These are phyloP conservation scores for Urosaurus nigricauda DNA, from an alignment of 2,797 vertebrate species.

Conservation along the genomic window DNA sequence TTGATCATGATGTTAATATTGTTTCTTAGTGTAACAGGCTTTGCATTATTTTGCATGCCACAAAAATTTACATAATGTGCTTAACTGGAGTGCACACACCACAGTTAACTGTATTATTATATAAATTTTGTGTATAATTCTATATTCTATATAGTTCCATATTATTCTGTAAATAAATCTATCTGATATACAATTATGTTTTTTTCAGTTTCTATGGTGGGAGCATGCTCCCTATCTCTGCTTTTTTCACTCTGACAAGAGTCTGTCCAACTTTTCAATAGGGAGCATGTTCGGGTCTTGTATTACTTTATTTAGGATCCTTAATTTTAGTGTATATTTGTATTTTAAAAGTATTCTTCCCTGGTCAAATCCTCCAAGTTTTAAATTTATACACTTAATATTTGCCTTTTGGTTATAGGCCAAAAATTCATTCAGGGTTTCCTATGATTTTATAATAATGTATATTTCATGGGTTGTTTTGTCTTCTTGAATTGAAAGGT, in stretches of 20 bases:
- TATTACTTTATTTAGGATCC: neutral
- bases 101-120: too few species aligned
- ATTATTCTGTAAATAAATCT: too few species aligned
- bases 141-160: too few species aligned
- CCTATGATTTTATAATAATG: neutral
- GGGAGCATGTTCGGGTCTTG: neutral
- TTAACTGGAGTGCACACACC: neutral
- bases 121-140: too few species aligned
- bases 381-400: neutral
- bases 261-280: neutral
- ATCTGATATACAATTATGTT: too few species aligned
- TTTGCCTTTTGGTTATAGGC: neutral
- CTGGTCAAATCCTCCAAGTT: neutral
- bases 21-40: neutral
- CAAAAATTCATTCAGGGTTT: neutral
- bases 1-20: neutral
- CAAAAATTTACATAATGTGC: neutral
- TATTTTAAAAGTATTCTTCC: neutral
- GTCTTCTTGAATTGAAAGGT: conserved; percentile 81
- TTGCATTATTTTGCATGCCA: neutral
- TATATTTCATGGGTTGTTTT: conserved; percentile 8
- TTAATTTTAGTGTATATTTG: neutral
- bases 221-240: too few species aligned
- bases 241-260: neutral
- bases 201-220: neutral